These are phyloP conservation scores for Callospermophilus lateralis DNA, from an alignment of 2,113 vertebrate species.

Conservation along the genomic window DNA sequence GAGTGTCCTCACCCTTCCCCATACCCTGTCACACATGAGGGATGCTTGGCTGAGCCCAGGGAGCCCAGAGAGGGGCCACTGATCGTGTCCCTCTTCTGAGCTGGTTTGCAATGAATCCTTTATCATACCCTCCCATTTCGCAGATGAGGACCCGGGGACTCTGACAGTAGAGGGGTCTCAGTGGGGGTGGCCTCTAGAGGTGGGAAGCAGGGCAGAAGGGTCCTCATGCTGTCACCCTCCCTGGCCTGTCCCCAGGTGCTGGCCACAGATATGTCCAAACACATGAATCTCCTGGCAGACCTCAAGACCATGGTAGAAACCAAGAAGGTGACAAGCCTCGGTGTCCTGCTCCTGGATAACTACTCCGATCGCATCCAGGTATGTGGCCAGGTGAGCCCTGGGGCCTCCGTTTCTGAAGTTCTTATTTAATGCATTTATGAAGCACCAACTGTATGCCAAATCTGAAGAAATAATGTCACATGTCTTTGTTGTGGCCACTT, in stretches of 20 bases:
- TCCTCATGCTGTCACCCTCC: background rate
- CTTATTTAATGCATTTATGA: background rate
- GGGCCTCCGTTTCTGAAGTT: background rate
- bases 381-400: background rate
- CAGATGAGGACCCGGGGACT: background rate
- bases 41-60: background rate
- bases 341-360: conserved; percentile 95
- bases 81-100: no score
- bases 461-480: background rate
- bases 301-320: conserved; percentile 98
- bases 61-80: background rate
- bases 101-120: no score
- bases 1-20: background rate
- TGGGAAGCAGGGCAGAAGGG: no score
- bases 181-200: background rate
- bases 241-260: conserved; percentile 89
- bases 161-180: background rate
- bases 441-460: fast-evolving
- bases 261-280: conserved; percentile 98
- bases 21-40: no score
- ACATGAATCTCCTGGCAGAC: conserved; percentile 96
- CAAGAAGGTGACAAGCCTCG: conserved; percentile 97
- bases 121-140: background rate
- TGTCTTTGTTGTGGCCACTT: background rate
- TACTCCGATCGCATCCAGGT: conserved; percentile 97